Evolutionary conservation across 1,140 invertebrate genomes (phyloP).

Genomic region (Drosophila persimilis): DNA sequence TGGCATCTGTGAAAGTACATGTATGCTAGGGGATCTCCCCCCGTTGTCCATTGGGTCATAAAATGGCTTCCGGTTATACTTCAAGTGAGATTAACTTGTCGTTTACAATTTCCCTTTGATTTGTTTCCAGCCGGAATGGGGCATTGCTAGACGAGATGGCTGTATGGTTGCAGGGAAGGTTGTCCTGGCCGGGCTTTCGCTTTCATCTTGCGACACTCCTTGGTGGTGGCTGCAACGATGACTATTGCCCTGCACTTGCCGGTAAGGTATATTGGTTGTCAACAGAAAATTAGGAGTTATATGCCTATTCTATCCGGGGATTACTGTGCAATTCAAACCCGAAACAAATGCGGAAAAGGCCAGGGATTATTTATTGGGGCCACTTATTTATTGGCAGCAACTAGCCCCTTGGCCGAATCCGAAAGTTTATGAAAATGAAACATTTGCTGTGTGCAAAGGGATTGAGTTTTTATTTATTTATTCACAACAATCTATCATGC

Average conservation of each 20-base stretch:
- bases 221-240: constrained; percentile 8
- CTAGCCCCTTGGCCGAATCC: too few relatives aligned
- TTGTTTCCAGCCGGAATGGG: constrained; percentile 59
- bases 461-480: too few relatives aligned
- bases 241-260: constrained; percentile 8
- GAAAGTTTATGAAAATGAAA: too few relatives aligned
- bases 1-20: neutral
- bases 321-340: too few relatives aligned
- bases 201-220: constrained; percentile 57
- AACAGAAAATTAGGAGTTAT: neutral
- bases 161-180: constrained; percentile 10
- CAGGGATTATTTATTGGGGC: too few relatives aligned
- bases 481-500: too few relatives aligned
- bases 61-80: constrained; percentile 82
- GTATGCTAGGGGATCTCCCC: constrained; percentile 11
- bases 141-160: neutral
- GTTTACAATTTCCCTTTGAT: constrained; percentile 83
- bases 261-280: constrained; percentile 6
- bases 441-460: too few relatives aligned
- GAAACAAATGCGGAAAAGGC: too few relatives aligned
- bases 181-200: constrained; percentile 45
- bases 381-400: too few relatives aligned
- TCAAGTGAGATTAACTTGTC: constrained; percentile 83
- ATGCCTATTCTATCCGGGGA: neutral
- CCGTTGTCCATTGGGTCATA: constrained; percentile 78